Conservation (phyloP, 1,140 invertebrate genomes). For the Macrostomum lignano region DNA sequence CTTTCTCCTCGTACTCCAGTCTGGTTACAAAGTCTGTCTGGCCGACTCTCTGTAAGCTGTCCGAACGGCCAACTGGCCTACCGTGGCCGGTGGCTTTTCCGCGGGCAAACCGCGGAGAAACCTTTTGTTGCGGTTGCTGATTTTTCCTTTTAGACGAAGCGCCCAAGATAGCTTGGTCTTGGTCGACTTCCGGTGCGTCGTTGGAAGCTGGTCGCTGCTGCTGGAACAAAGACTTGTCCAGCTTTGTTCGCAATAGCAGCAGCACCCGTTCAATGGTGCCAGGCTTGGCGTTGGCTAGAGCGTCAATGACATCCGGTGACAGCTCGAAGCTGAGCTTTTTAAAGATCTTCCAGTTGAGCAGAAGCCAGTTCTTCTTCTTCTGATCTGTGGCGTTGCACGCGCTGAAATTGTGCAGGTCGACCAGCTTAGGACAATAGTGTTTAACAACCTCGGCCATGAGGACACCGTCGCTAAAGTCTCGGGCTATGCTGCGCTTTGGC, state of each 20-base stretch:
- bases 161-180: slow-evolving; percentile 20
- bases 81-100: no score
- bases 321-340: slow-evolving; percentile 16
- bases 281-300: slow-evolving; percentile 13
- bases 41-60: no score
- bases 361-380: slow-evolving; percentile 21
- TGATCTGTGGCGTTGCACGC: slow-evolving; percentile 13
- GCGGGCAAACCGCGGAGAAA: no score
- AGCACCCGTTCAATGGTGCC: slow-evolving; percentile 18
- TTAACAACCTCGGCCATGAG: slow-evolving; percentile 21
- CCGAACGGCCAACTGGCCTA: no score
- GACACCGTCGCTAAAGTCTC: slow-evolving; percentile 28
- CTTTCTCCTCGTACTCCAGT: no score
- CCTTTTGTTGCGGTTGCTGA: no score
- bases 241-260: no score
- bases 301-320: slow-evolving; percentile 18
- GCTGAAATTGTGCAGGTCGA: slow-evolving; percentile 23
- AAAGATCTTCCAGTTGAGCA: slow-evolving; percentile 24
- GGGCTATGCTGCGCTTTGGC: slow-evolving; percentile 22
- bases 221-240: no score
- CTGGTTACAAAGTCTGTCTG: no score
- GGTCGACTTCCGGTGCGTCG: no score
- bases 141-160: no score
- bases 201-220: no score
- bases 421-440: slow-evolving; percentile 18